phyloP scores from a whole-genome alignment of 1,140 invertebrate species.

The Diabrotica virgifera region DNA sequence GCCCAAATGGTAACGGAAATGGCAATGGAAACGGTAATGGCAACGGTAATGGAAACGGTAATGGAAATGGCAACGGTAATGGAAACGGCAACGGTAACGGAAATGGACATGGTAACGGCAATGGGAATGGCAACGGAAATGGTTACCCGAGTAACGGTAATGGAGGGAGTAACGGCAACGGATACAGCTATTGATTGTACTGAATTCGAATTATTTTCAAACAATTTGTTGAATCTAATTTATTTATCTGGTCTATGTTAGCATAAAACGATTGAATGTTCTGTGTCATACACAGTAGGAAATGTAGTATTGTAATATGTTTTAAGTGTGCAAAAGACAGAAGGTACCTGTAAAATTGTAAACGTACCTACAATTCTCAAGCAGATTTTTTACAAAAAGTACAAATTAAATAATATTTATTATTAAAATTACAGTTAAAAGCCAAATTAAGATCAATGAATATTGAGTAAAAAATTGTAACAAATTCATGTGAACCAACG shows the following conservation, averaged over 20 bases:
- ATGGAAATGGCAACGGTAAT: slow-evolving; percentile 22
- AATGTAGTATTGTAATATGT: not conserved
- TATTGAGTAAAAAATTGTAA: not conserved
- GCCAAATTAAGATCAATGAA: not conserved
- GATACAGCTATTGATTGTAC: slow-evolving; percentile 27
- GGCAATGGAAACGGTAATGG: slow-evolving; percentile 20
- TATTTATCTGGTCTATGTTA: slow-evolving; percentile 6
- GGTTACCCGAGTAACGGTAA: slow-evolving; percentile 41
- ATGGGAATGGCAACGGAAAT: slow-evolving; percentile 31
- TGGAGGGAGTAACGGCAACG: slow-evolving; percentile 25
- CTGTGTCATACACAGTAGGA: slow-evolving; percentile 5
- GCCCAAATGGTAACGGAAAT: slow-evolving; percentile 18
- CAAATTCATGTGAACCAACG: not conserved
- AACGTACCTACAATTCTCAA: too few relatives aligned
- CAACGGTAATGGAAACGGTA: slow-evolving; percentile 25
- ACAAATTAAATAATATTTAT: too few relatives aligned
- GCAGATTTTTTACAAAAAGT: too few relatives aligned
- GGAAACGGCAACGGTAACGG: slow-evolving; percentile 24
- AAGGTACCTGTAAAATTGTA: too few relatives aligned
- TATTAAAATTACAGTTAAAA: too few relatives aligned
- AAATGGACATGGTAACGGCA: slow-evolving; percentile 24
- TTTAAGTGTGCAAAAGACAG: not conserved
- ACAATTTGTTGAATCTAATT: slow-evolving; percentile 20
- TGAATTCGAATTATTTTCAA: slow-evolving; percentile 23
- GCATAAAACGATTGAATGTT: not conserved